Evolutionary conservation across 2,888 invertebrate genomes (phyloP).

Genomic region (Sarcophaga rosellei): DNA sequence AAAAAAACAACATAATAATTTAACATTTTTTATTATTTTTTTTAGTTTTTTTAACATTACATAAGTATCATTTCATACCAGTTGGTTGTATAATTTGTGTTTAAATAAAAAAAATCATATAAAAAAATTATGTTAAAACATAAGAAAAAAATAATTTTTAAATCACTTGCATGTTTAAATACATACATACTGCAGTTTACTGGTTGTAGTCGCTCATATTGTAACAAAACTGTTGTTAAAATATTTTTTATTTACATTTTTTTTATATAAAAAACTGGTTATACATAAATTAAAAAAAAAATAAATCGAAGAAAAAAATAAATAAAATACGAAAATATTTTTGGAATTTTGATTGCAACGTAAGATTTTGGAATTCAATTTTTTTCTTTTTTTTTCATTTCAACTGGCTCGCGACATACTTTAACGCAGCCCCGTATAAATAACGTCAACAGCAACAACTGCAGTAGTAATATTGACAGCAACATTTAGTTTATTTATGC

Average conservation of each 20-base stretch:
- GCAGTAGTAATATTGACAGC: conserved; percentile 22
- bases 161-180: conserved; percentile 37
- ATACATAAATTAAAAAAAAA: conserved; percentile 38
- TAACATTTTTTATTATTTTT: not conserved
- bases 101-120: conserved; percentile 1
- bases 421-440: not conserved
- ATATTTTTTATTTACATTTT: not conserved
- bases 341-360: conserved; percentile 66
- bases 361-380: conserved; percentile 46
- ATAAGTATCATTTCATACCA: conserved; percentile 60
- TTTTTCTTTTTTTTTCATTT: not conserved
- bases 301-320: conserved; percentile 1
- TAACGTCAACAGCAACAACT: conserved; percentile 11
- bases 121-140: not conserved
- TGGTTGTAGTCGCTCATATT: not conserved
- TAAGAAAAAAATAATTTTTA: conserved; percentile 11
- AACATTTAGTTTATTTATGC: not conserved
- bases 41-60: conserved; percentile 47
- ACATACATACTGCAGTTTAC: not conserved
- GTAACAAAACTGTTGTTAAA: not conserved
- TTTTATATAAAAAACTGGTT: conserved; percentile 52
- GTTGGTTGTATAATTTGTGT: conserved; percentile 56
- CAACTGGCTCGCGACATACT: conserved; percentile 54
- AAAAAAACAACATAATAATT: not conserved
- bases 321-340: conserved; percentile 31